phyloP scores from a whole-genome alignment of 1,140 invertebrate species.

The Camponotus vicinus region DNA sequence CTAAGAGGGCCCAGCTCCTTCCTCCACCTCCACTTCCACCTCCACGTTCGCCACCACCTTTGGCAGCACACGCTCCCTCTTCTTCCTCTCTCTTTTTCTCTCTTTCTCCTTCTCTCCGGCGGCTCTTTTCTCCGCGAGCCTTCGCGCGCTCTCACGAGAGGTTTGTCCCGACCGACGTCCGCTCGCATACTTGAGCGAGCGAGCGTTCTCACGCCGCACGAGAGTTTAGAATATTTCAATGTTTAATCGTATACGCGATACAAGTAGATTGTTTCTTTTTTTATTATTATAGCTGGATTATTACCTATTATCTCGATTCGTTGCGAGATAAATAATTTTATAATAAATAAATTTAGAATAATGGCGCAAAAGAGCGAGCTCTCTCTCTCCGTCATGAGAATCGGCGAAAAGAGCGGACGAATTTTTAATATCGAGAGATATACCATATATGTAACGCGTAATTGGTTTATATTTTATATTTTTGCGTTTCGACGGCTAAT shows the following conservation, averaged over 20 bases:
- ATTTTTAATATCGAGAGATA: constrained; percentile 71
- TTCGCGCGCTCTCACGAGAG: constrained; percentile 49
- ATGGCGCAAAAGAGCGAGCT: background rate
- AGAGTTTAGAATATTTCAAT: background rate
- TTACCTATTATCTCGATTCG: background rate
- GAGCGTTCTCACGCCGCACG: constrained; percentile 38
- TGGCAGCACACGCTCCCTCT: constrained; percentile 58
- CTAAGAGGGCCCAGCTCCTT: constrained; percentile 48
- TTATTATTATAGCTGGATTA: background rate
- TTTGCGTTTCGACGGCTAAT: constrained; percentile 72
- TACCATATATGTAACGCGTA: constrained; percentile 84
- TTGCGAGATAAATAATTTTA: constrained; percentile 10
- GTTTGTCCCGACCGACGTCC: constrained; percentile 49
- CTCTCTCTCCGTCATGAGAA: background rate
- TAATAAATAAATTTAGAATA: background rate
- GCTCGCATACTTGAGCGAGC: constrained; percentile 50
- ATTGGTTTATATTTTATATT: constrained; percentile 79
- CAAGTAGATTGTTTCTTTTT: background rate
- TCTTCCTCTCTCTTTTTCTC: constrained; percentile 22
- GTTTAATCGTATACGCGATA: background rate
- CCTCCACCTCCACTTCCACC: constrained; percentile 47
- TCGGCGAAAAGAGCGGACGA: constrained; percentile 61
- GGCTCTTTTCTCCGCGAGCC: constrained; percentile 34
- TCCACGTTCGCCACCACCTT: constrained; percentile 47
- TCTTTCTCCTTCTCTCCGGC: constrained; percentile 1